Base-by-base conservation (phyloP, 2,888 invertebrate genomes). In the Noctua pronuba region DNA sequence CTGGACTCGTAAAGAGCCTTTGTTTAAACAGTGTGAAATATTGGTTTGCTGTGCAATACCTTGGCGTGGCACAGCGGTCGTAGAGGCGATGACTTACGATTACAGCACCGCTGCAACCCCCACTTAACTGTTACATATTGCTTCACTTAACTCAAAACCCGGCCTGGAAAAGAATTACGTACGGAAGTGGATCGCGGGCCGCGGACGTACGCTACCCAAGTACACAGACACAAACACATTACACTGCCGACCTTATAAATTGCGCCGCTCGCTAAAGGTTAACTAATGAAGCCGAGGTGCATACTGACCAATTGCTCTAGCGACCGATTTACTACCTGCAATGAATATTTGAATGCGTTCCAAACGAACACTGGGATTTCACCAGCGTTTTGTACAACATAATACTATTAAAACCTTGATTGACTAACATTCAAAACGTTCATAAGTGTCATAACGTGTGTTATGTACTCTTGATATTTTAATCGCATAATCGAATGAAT, bases 111-210 rank as follows among this genome's bases (percentile, higher is more conserved):
- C 88, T 92, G 93, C 93, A 93, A 90, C 93, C 92, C 92, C 91
- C 93, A 94, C 94, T 95, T 94, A 94, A 93, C 92, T 89, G 92
- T 94, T 94, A 94, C 93, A 92, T 93, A 95, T 94, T 93, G 94
- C 94, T 92, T 92, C 92, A 93, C 94, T 94, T 94, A 95, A 94
- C 93, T 95, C 92, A 93, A 93, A 95, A 92, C 91, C 90, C 90
- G 90, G 92, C 89, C 89, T 87, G 83, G 87, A 89, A 92, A 94
- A 94, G 93, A 93, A 94, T 92, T 92, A 92, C 92, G 86, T 83
- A 88, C 90, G 92, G 92, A 93, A 92, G 91, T 92, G 86, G 84
- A 88, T 87, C 82, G 84, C 89, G 80, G 86, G 86, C 90, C 89
- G 89, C 88, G 86, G 87, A 90, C 90, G 88, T 88, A 86, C 80